A percentile compares a stretch with the other conserved stretches of the same genome.
Conservation (phyloP, 2,113 vertebrate species). For the Muscicapa adusta region DNA sequence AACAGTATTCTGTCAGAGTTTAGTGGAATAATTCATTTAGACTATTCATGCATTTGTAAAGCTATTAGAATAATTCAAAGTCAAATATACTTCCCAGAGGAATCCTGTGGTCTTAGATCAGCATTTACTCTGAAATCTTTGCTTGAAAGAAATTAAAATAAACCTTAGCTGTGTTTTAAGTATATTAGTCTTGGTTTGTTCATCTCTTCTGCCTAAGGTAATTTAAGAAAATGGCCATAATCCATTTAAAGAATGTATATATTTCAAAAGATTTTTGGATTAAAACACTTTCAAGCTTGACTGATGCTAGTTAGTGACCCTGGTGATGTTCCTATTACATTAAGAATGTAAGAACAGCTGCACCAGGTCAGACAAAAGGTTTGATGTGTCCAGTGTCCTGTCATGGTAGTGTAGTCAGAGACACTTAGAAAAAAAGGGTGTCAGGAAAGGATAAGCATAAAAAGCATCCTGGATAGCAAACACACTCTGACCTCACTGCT, state of each 20-base stretch:
- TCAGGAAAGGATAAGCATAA: not conserved
- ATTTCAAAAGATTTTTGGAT: not conserved
- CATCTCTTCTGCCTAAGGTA: not conserved
- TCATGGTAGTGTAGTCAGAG: not conserved
- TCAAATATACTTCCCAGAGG: not conserved
- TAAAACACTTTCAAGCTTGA: not conserved
- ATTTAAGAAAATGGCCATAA: not conserved
- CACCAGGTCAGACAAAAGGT: not conserved
- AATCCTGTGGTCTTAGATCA: not conserved
- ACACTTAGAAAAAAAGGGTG: not conserved
- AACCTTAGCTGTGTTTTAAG: not conserved
- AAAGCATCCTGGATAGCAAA: not conserved
- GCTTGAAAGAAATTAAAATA: slow-evolving; percentile 11
- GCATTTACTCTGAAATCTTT: slow-evolving; percentile 13
- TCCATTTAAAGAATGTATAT: not conserved
- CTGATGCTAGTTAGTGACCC: not conserved
- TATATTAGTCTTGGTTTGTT: not conserved
- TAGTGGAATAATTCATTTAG: not conserved
- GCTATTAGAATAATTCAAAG: not conserved
- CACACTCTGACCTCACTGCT: not conserved
- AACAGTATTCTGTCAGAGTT: not conserved
- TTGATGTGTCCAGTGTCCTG: not conserved
- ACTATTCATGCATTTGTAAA: not conserved
- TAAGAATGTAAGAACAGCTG: not conserved
- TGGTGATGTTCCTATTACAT: not conserved